Evolutionary conservation across 1,140 invertebrate species (phyloP), one percentile per base, ranked within the genome.

Genomic region (Drosophila tristis): DNA sequence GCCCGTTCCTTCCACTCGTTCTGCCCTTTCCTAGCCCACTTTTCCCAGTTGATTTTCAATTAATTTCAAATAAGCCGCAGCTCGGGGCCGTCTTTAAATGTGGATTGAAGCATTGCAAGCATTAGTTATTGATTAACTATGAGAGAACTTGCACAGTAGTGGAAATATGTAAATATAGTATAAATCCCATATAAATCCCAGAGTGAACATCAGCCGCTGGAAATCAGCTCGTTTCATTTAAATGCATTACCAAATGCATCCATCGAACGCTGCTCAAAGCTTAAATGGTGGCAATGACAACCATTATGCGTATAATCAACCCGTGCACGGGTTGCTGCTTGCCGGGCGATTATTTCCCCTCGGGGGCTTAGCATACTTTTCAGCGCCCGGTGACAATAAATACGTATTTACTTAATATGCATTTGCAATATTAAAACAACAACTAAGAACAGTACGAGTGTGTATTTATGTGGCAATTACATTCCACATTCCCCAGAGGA

Each of bases 351-450:
- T 67, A 42, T 67, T 48, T 59, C 25, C 62, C 35, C 45, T 16
- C 15, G 42, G 60, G 65, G 65, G 25, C 72, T 45, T 65, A 64
- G 66, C 77, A 84, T 84, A 84, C 80, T 85, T 84, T 85, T 47
- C 44, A 72, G 62, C 70, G 63, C 45, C 26, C 48, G 44, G 43
- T 72, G 25, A 48, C 74, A 72, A 47, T 63, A 64, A 79, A 50
- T 85, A 2, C 20, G 80, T 80, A 67, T 74, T 68, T 66, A 62
- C 16, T 16, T 16, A 16, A 45, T 55, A 51, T 11, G 39, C n/a
- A 42, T 20, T 74, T 23, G 7, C 5, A 51, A 64, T 74, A 74
- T 73, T 74, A 45, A 63, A 74, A 67, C 49, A 39, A 50, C 0
- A 39, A 11, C 49, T 53, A 68, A 48, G 59, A 20, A 20, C 20